Conservation (phyloP, 2,797 vertebrate species). For the Cottoperca gobio region DNA sequence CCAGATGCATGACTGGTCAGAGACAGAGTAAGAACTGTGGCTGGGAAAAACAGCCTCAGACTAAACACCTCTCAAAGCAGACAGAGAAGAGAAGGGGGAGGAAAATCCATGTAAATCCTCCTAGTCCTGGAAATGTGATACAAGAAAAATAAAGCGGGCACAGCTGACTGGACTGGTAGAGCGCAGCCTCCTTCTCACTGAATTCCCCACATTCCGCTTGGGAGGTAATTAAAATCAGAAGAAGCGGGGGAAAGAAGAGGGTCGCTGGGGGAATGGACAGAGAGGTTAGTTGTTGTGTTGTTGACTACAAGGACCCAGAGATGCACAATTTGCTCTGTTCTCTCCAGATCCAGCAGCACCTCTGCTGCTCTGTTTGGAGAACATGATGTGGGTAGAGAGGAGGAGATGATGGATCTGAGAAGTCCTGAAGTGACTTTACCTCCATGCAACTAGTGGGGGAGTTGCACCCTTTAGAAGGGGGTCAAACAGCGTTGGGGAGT, state of each 20-base stretch:
- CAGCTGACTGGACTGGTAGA: constrained; percentile 74
- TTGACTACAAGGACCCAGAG: constrained; percentile 19
- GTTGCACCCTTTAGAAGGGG: constrained; percentile 25
- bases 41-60: constrained; percentile 85
- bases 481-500: too few relatives aligned
- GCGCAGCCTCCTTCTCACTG: constrained; percentile 54
- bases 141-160: constrained; percentile 82
- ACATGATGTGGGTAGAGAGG: not conserved
- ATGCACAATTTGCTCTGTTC: not conserved
- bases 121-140: constrained; percentile 80
- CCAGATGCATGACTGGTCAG: constrained; percentile 69
- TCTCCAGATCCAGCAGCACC: constrained; percentile 1
- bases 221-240: constrained; percentile 77
- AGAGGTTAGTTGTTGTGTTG: constrained; percentile 42
- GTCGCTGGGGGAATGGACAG: not conserved
- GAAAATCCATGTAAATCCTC: constrained; percentile 80
- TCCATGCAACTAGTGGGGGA: not conserved
- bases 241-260: constrained; percentile 28
- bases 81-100: constrained; percentile 59
- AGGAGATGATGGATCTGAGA: not conserved
- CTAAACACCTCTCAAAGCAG: constrained; percentile 83
- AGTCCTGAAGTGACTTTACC: constrained; percentile 16
- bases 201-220: constrained; percentile 77
- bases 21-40: constrained; percentile 55
- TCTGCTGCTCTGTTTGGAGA: not conserved